Evolutionary conservation across 2,797 vertebrate genomes (phyloP), one percentile per base, ranked within the genome.

Genomic region (Orientallactaga sibirica): DNA sequence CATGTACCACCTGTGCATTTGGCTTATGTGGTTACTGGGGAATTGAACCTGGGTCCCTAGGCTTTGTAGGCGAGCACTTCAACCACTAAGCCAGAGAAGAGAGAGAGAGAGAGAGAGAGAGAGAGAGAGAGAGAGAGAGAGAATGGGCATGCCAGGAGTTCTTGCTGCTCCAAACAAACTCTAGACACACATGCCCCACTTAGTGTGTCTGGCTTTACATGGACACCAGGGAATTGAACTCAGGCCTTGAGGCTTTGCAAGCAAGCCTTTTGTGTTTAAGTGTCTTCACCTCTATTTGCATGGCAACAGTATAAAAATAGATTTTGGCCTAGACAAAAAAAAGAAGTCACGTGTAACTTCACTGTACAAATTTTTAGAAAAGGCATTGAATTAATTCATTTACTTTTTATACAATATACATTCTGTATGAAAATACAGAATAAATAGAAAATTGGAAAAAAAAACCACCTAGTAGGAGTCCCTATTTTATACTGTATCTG

Each of bases 401-500:
- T 91, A 86, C 11, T 62, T 29, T 86, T 92, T 58, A 58, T 58
- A 16, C 55, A 58, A 58, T 16, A 58, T 58, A 14, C 55, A 58
- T 58, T 24, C 78, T 4, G 10, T 12, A 76, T 62, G 27, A 74
- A 55, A 93, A 58, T 58, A 15, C 12, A 58, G 27, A 25, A 43
- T 48, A 62, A 90, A 67, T 2, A 84, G 61, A 77, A 74, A 83
- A 77, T 11, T 18, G 16, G 58, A 16, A 16, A 48, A 48, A 48
- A 71, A 87, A 66, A 52, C 66, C 22, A 83, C 8, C 4, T 29
- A 71, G 82, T 3, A 11, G 58, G 48, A 62, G 71, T 24, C 75
- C 37, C 11, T 80, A 74, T 77, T 92, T 91, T 86, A 64, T 80
- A 74, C 20, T 15, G 19, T 83, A 22, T 86, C 82, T 92, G 37